A percentile compares a stretch with the other conserved stretches of the same genome.
phyloP scores from a whole-genome alignment of 2,888 invertebrate genomes.

The Epiblema foenella region DNA sequence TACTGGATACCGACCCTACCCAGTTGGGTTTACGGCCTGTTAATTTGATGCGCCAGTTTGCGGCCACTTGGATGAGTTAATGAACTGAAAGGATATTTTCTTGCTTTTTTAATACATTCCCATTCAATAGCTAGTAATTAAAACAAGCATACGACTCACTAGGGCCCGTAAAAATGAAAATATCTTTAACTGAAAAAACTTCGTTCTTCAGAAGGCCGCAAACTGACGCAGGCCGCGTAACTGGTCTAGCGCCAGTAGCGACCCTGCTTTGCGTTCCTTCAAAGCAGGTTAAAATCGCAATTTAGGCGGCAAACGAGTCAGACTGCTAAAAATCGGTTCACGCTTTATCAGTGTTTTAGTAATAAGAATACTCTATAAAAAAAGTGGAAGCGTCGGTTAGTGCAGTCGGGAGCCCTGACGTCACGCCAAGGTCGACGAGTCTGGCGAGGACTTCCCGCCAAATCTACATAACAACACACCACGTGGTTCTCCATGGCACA shows the following conservation, averaged over 20 bases:
- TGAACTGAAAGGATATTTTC: no score
- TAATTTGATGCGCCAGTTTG: no score
- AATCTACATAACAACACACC: conserved; percentile 53
- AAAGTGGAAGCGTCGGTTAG: conserved; percentile 62
- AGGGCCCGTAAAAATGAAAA: no score
- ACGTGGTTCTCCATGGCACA: conserved; percentile 39
- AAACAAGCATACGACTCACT: no score
- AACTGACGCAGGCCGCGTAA: no score
- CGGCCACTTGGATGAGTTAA: no score
- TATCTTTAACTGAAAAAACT: no score
- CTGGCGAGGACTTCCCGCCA: conserved; percentile 73
- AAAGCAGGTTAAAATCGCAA: not conserved
- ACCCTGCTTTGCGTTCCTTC: conserved; percentile 6
- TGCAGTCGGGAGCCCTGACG: conserved; percentile 79
- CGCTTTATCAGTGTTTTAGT: conserved; percentile 46
- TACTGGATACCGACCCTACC: conserved; percentile 10
- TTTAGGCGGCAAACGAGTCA: conserved; percentile 21
- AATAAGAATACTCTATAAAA: conserved; percentile 66
- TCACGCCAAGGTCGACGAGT: conserved; percentile 80
- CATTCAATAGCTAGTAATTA: no score
- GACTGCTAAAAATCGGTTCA: conserved; percentile 38
- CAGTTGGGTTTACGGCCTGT: no score
- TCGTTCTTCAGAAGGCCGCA: no score
- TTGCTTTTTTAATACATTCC: no score
- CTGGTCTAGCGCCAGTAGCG: no score